Evolutionary conservation across 1,140 invertebrate genomes (phyloP).

Genomic region (Drosophila nikananu): DNA sequence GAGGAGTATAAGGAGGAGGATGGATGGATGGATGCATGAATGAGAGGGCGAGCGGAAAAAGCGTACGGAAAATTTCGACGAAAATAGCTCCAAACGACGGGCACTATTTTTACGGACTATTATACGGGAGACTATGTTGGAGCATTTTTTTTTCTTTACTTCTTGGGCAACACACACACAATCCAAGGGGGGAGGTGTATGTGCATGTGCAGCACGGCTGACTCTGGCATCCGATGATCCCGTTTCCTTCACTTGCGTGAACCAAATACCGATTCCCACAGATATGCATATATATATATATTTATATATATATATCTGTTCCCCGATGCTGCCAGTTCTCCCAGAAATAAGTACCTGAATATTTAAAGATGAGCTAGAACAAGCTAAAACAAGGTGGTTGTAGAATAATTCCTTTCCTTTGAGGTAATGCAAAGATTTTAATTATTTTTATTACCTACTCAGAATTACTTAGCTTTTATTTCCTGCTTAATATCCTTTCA

Average conservation of each 20-base stretch:
- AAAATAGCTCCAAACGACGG: constrained; percentile 75
- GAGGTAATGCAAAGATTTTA: not conserved
- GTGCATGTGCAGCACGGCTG: constrained; percentile 40
- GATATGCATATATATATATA: constrained; percentile 4
- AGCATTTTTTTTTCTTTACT: constrained; percentile 44
- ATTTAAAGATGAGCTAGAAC: constrained; percentile 3
- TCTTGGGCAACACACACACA: constrained; percentile 47
- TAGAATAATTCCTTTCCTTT: not conserved
- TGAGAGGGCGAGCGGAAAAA: constrained; percentile 75
- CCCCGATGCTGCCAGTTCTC: constrained; percentile 10
- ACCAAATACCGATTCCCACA: constrained; percentile 47
- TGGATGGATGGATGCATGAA: constrained; percentile 55
- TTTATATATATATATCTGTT: not conserved
- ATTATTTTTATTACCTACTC: not conserved
- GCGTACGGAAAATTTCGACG: constrained; percentile 77
- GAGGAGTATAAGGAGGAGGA: constrained; percentile 1
- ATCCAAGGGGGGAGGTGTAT: not conserved
- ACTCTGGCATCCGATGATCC: constrained; percentile 44
- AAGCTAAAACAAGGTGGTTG: not conserved
- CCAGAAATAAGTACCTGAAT: constrained; percentile 22
- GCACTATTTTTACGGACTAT: constrained; percentile 77
- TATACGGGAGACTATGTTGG: constrained; percentile 64
- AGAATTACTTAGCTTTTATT: no score
- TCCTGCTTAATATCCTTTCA: not conserved
- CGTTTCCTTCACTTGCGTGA: constrained; percentile 50